These are phyloP conservation scores for Pipistrellus kuhlii DNA, from an alignment of 2,797 vertebrate genomes.

Conservation along the genomic window DNA sequence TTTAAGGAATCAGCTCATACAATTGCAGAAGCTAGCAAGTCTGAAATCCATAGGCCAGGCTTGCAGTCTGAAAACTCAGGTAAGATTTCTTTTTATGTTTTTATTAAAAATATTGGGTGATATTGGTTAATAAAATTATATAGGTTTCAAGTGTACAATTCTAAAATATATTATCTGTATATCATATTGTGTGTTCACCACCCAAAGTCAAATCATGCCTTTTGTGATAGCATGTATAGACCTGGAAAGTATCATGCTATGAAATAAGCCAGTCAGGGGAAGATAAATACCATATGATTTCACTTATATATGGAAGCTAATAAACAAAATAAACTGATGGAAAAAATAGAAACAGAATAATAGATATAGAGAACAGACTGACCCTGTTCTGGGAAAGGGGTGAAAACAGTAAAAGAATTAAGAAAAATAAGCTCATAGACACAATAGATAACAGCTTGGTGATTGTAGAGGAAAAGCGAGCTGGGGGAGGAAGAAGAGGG, in stretches of 20 bases:
- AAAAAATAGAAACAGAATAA: neutral
- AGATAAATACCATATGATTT: neutral
- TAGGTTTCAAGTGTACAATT: neutral
- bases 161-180: neutral
- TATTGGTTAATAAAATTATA: neutral
- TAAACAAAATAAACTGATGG: neutral
- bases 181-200: neutral
- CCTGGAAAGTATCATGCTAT: neutral
- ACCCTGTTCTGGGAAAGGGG: no score
- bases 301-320: neutral
- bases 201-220: neutral
- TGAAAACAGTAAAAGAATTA: neutral
- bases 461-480: neutral
- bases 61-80: neutral
- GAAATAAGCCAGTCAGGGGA: neutral
- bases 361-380: neutral
- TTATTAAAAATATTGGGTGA: neutral
- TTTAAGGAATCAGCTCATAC: neutral
- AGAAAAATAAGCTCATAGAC: neutral
- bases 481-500: neutral
- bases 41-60: neutral
- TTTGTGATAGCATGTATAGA: neutral
- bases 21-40: neutral
- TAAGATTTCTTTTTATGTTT: neutral
- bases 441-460: neutral